Evolutionary conservation across 2,888 invertebrate genomes (phyloP).

Genomic region (Vandiemenella viatica): DNA sequence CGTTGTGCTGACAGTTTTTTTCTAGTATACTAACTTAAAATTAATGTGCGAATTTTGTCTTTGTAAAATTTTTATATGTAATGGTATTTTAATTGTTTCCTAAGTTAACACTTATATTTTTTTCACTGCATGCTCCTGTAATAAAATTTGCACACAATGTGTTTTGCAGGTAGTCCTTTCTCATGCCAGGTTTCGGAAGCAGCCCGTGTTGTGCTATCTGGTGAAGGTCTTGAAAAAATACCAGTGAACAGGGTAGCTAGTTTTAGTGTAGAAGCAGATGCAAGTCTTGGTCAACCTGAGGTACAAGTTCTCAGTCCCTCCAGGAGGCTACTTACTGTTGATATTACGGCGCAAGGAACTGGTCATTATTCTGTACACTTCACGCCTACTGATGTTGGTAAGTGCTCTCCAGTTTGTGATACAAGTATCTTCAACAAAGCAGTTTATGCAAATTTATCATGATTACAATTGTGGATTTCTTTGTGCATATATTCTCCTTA

Average conservation of each 20-base stretch:
- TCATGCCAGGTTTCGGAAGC: slow-evolving; percentile 65
- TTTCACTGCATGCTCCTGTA: not conserved
- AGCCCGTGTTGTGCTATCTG: slow-evolving; percentile 65
- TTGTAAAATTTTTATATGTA: no score
- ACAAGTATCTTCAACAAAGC: no score
- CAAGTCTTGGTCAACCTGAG: slow-evolving; percentile 45
- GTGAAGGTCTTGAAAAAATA: slow-evolving; percentile 65
- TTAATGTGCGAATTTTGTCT: no score
- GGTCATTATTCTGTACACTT: slow-evolving; percentile 36
- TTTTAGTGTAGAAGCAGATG: slow-evolving; percentile 76
- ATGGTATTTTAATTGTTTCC: no score
- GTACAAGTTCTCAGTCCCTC: slow-evolving; percentile 69
- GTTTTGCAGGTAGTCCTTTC: slow-evolving; percentile 62
- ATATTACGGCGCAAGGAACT: slow-evolving; percentile 24
- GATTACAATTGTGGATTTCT: no score
- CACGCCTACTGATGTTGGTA: slow-evolving; percentile 75
- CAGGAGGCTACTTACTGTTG: slow-evolving; percentile 52
- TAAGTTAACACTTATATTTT: no score
- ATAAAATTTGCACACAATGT: no score
- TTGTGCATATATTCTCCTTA: no score
- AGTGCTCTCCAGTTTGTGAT: no score
- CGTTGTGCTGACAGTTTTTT: no score
- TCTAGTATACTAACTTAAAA: no score
- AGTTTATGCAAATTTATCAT: no score
- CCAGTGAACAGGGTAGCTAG: slow-evolving; percentile 71